Evolutionary conservation across 2,113 vertebrate species (phyloP).

Genomic region (Gasterosteus nipponicus): DNA sequence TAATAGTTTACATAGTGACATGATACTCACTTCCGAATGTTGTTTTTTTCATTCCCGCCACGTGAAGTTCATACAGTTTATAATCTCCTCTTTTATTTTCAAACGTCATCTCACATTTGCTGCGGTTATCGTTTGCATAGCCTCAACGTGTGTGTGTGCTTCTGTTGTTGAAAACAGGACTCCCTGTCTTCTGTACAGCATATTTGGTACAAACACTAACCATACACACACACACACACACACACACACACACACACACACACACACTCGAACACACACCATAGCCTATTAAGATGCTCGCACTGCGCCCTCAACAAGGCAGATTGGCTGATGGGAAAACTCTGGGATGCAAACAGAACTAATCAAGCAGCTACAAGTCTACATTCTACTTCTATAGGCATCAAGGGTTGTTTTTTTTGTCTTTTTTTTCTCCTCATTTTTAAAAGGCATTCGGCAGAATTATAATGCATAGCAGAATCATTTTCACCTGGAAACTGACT

Average conservation of each 20-base stretch:
- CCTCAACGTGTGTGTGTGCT: conserved; percentile 85
- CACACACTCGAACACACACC: conserved; percentile 39
- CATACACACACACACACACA: conserved; percentile 56
- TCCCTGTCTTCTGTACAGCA: conserved; percentile 69
- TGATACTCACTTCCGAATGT: conserved; percentile 62
- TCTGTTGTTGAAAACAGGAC: conserved; percentile 81
- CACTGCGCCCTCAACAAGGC: conserved; percentile 86
- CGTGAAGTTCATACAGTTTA: conserved; percentile 46
- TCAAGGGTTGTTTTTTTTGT: conserved; percentile 80
- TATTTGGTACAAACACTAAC: conserved; percentile 71
- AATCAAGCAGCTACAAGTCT: conserved; percentile 74
- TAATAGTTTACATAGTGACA: conserved; percentile 72
- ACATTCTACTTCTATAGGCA: conserved; percentile 91
- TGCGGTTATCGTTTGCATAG: conserved; percentile 88
- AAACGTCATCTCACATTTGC: conserved; percentile 73
- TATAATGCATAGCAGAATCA: conserved; percentile 93
- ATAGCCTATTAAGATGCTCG: conserved; percentile 83
- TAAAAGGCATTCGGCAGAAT: conserved; percentile 93
- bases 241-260: conserved; percentile 72
- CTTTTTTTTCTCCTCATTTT: conserved; percentile 67
- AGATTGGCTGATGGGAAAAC: conserved; percentile 81
- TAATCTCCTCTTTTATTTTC: conserved; percentile 52
- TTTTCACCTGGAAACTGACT: conserved; percentile 76
- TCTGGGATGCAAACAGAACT: conserved; percentile 60
- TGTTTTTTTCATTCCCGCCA: conserved; percentile 17